Conservation (phyloP, 2,888 invertebrate species). For the Ophion costatus region DNA sequence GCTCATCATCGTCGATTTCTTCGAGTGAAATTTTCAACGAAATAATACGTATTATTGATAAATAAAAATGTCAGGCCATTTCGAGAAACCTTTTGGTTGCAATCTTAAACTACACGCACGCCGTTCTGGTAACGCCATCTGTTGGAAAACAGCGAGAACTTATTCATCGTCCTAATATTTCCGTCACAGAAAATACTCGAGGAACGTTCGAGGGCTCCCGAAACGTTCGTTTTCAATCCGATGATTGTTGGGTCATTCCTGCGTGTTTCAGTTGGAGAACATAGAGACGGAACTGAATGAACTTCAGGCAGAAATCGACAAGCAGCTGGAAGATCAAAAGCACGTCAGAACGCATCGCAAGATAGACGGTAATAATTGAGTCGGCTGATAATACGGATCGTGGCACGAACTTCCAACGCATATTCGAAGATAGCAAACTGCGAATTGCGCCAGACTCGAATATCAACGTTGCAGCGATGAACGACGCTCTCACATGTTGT, state of each 20-base stretch:
- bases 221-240: not conserved
- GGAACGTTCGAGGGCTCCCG: not conserved
- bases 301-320: slow-evolving; percentile 94
- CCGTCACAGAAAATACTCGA: not conserved
- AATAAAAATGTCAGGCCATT: no score
- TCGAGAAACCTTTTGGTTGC: no score
- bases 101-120: no score
- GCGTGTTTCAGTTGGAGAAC: slow-evolving; percentile 78
- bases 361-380: slow-evolving; percentile 84
- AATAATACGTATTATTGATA: no score
- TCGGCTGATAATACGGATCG: not conserved
- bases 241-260: not conserved
- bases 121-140: no score
- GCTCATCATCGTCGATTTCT: no score
- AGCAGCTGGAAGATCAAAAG: slow-evolving; percentile 87
- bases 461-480: not conserved
- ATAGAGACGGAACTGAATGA: slow-evolving; percentile 87
- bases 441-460: not conserved
- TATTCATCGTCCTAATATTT: not conserved
- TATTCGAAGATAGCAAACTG: not conserved
- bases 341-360: slow-evolving; percentile 73
- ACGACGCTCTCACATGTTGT: not conserved
- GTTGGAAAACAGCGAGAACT: no score
- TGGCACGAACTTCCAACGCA: not conserved
- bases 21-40: no score